Evolutionary conservation across 2,113 vertebrate genomes (phyloP).

Genomic region (Plectropomus leopardus): DNA sequence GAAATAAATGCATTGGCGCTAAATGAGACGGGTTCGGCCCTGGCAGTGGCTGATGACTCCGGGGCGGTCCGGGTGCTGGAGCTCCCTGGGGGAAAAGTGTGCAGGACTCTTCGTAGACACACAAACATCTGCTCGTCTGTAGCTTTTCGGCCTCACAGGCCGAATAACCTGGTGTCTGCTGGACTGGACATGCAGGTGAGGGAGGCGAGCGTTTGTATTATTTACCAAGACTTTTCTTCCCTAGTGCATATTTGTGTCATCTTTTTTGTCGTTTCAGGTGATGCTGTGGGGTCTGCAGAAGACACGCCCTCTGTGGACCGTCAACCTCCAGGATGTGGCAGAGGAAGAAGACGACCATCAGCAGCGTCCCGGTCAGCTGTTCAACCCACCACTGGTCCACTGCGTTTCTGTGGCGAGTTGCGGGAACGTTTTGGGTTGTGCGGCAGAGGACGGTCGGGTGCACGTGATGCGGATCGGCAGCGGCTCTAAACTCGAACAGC

Average conservation of each 20-base stretch:
- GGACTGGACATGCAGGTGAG: conserved; percentile 98
- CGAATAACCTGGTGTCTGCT: conserved; percentile 93
- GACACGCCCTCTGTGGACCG: conserved; percentile 91
- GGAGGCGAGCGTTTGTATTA: not conserved
- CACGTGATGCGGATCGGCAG: conserved; percentile 88
- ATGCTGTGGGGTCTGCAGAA: conserved; percentile 96
- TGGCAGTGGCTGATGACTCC: conserved; percentile 93
- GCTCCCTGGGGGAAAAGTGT: conserved; percentile 89
- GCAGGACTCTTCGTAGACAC: conserved; percentile 90
- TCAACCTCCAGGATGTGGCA: conserved; percentile 88
- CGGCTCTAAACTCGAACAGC: conserved; percentile 88
- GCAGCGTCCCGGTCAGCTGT: conserved; percentile 86
- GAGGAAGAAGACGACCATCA: conserved; percentile 81
- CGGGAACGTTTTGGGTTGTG: conserved; percentile 91
- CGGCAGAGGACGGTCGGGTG: conserved; percentile 93
- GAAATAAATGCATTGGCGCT: conserved; percentile 93
- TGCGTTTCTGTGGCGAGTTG: conserved; percentile 90
- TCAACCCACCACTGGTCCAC: conserved; percentile 94
- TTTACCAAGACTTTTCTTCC: not conserved
- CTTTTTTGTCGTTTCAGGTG: conserved; percentile 81
- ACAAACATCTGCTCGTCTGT: conserved; percentile 96
- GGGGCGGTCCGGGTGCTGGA: conserved; percentile 92
- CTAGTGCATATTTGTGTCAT: not conserved
- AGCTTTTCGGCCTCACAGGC: conserved; percentile 91
- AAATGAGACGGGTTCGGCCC: conserved; percentile 84